Evolutionary conservation across 1,140 invertebrate species (phyloP), one percentile per base, ranked within the genome.

Genomic region (Galendromus occidentalis): DNA sequence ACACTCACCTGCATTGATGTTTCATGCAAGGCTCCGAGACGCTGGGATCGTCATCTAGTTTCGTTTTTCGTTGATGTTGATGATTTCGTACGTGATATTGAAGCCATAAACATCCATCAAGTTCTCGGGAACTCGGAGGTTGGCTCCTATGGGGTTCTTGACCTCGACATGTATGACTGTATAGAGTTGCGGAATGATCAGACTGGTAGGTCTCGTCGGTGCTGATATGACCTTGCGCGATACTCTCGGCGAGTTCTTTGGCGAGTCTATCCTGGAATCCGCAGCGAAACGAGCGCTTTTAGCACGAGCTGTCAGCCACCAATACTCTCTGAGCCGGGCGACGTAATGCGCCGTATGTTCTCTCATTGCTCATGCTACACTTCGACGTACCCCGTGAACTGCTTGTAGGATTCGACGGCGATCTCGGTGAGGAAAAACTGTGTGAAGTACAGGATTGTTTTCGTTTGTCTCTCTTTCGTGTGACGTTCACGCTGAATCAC

Each of bases 11-110:
- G 39, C 1, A 66, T 25, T 12, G 44, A 42, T 64, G 33, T 39
- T 39, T 39, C 33, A 39, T 39, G 33, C 33, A 39, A 9, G 33
- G 33, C 9, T 39, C 33, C 9, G 33, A 39, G 6, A 83, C 81
- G 41, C 81, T 76, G 44, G 1, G 76, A 68, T 68, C 81, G 80
- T 20, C 79, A 77, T 12, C 77, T 44, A 39, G 65, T 72, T 41
- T 72, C 72, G 67, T 76, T 73, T 39, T 39, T 71, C 69, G 1
- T 75, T 74, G 20, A 68, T 69, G 28, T 72, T 67, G 1, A 80
- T 79, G 68, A 91, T 83, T 72, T 89, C 86, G 73, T 91, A 92
- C 4, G 88, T 92, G 68, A 92, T 84, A 74, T 94, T 94, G 77
- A 94, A 91, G 7, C 89, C 90, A 72, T 85, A 91, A 1, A 90